These are phyloP conservation scores for Apamea monoglypha DNA, from an alignment of 2,888 invertebrate species.

Conservation along the genomic window DNA sequence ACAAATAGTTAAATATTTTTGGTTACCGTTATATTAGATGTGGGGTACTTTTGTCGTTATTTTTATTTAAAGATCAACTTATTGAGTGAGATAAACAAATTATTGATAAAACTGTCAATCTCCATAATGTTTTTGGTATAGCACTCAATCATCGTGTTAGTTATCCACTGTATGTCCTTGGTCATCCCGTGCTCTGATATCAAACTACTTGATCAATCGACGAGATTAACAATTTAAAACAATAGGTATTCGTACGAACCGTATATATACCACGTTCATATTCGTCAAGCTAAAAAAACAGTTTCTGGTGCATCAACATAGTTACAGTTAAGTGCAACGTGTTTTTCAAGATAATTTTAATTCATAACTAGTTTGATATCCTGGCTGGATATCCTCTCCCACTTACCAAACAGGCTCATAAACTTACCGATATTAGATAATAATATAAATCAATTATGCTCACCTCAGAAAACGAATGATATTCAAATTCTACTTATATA, in stretches of 20 bases:
- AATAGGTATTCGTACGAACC: slow-evolving; percentile 25
- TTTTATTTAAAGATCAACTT: slow-evolving; percentile 11
- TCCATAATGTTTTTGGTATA: slow-evolving; percentile 20
- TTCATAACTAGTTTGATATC: slow-evolving; percentile 56
- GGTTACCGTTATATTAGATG: background rate
- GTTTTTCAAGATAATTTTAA: slow-evolving; percentile 46
- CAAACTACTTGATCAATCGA: slow-evolving; percentile 43
- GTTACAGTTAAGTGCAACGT: slow-evolving; percentile 40
- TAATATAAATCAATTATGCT: slow-evolving; percentile 23
- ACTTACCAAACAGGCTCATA: slow-evolving; percentile 32
- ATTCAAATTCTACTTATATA: slow-evolving; percentile 3
- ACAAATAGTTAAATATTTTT: background rate
- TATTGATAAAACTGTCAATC: slow-evolving; percentile 57
- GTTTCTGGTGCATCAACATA: slow-evolving; percentile 28
- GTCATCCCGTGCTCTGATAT: slow-evolving; percentile 40
- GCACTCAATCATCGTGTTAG: slow-evolving; percentile 34
- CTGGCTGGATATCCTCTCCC: slow-evolving; percentile 35
- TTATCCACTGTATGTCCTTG: slow-evolving; percentile 43
- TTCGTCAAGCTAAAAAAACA: background rate
- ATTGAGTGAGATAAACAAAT: slow-evolving; percentile 33
- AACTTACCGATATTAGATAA: slow-evolving; percentile 47
- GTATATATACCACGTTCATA: slow-evolving; percentile 19
- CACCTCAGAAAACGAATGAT: background rate
- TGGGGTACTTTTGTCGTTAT: slow-evolving; percentile 21
- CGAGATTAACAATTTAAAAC: slow-evolving; percentile 52